Evolutionary conservation across 1,140 invertebrate genomes (phyloP).

Genomic region (Diplogasteroides magnus): DNA sequence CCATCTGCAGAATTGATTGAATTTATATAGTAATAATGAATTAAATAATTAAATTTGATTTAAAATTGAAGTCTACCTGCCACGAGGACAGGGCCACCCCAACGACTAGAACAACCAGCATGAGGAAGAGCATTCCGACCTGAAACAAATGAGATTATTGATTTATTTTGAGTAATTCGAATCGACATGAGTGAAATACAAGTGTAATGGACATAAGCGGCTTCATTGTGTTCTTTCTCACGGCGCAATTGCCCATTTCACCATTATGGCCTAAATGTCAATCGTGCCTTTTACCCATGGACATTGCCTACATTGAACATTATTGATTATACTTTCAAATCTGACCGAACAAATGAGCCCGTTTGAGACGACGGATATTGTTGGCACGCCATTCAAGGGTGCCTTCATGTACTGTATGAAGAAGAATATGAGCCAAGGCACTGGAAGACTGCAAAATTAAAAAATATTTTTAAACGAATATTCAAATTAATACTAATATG

Average conservation of each 20-base stretch:
- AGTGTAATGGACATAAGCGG: too few relatives aligned
- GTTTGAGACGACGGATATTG: constrained; percentile 57
- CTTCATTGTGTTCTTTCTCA: too few relatives aligned
- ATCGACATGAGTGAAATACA: too few relatives aligned
- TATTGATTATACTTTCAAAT: too few relatives aligned
- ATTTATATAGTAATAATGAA: too few relatives aligned
- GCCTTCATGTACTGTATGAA: constrained; percentile 56
- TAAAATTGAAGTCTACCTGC: constrained; percentile 90
- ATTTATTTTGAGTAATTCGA: background rate
- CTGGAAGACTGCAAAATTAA: constrained; percentile 71
- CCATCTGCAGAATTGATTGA: constrained; percentile 4
- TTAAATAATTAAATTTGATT: background rate
- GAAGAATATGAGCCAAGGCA: constrained; percentile 88
- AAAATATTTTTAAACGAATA: background rate
- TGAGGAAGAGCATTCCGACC: constrained; percentile 77
- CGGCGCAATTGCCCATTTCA: too few relatives aligned
- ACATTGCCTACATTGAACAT: too few relatives aligned
- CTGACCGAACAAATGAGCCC: constrained; percentile 90
- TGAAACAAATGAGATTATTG: background rate
- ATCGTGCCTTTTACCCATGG: too few relatives aligned
- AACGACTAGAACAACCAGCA: constrained; percentile 88
- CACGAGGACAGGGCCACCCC: constrained; percentile 90
- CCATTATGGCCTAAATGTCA: too few relatives aligned
- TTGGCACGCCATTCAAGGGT: constrained; percentile 6
- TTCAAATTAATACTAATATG: background rate